A percentile compares a stretch with the other conserved stretches of the same genome.
Conservation (phyloP, 1,140 invertebrate genomes). For the Cotesia glomerata region DNA sequence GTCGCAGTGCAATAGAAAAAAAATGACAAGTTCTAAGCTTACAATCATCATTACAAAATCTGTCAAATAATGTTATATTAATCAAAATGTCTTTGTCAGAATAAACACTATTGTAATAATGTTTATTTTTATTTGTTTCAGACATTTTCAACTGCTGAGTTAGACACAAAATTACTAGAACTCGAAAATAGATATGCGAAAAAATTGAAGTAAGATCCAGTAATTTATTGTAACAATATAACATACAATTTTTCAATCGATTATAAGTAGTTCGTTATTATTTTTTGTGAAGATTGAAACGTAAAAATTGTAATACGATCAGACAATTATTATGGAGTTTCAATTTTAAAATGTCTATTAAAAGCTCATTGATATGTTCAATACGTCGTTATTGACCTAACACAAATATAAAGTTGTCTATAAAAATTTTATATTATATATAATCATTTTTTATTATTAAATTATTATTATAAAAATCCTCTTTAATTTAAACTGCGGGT, state of each 20-base stretch:
- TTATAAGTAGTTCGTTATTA: neutral
- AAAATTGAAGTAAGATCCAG: constrained; percentile 39
- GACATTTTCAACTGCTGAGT: constrained; percentile 52
- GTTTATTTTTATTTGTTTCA: constrained; percentile 38
- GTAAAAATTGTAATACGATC: neutral
- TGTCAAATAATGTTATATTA: no score
- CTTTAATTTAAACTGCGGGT: no score
- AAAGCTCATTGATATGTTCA: constrained; percentile 35
- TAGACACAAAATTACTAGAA: constrained; percentile 50
- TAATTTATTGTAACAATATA: neutral
- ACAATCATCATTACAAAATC: neutral
- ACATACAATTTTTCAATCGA: neutral
- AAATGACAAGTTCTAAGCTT: neutral
- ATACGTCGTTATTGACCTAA: constrained; percentile 42
- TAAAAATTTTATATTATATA: constrained; percentile 17
- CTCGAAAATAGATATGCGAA: constrained; percentile 50
- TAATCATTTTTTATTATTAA: neutral
- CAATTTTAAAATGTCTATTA: no score
- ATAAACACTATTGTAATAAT: no score
- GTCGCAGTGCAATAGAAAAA: neutral
- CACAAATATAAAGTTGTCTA: constrained; percentile 34
- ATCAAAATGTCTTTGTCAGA: no score
- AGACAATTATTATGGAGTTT: neutral
- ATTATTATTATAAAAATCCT: neutral
- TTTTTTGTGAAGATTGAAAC: neutral